Evolutionary conservation across 2,113 vertebrate genomes (phyloP), one percentile per base, ranked within the genome.

Genomic region (Alligator mississippiensis): DNA sequence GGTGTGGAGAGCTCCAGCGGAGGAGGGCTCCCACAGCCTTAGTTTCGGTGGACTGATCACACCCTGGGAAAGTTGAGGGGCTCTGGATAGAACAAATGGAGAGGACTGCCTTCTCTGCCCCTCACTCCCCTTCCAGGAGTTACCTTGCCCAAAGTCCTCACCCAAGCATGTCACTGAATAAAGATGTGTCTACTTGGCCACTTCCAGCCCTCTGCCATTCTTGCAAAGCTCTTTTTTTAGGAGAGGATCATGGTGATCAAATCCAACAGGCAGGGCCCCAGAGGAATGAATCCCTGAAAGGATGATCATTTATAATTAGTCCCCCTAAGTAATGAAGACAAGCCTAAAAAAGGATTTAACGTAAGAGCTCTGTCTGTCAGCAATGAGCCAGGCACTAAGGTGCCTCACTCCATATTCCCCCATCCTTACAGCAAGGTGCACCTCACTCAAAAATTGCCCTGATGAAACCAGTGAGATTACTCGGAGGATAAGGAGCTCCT

Each of bases 331-430:
- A 82, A 81, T 16, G 21, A 88, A 82, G 62, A 83, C 4, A 86
- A 91, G 12, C 8, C 1, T 0, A 17, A 47, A 47, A 47, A 47
- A 47, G 62, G 34, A 30, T 4, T 0, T 0, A 75, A 13, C 19
- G 10, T 4, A 9, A 62, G 3, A 47, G 55, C 47, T 80, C 59
- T 34, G 14, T 62, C 28, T 81, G 74, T 22, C 58, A 80, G 62
- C 21, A 60, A 54, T 62, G 25, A 19, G 24, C 10, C 63, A 70
- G 76, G 34, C 66, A 64, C 57, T 60, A 61, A 21, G 77, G 12
- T 24, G 63, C 47, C 5, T 62, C 74, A 79, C 57, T 80, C 2
- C 9, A 9, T 47, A 47, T 47, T 87, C 82, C 92, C 59, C 59
- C 80, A 62, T 47, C 34, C 76, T 55, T 58, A 9, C 4, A 11